These are phyloP conservation scores for Gallinago stenura DNA, from an alignment of 2,797 vertebrate genomes.

Conservation along the genomic window DNA sequence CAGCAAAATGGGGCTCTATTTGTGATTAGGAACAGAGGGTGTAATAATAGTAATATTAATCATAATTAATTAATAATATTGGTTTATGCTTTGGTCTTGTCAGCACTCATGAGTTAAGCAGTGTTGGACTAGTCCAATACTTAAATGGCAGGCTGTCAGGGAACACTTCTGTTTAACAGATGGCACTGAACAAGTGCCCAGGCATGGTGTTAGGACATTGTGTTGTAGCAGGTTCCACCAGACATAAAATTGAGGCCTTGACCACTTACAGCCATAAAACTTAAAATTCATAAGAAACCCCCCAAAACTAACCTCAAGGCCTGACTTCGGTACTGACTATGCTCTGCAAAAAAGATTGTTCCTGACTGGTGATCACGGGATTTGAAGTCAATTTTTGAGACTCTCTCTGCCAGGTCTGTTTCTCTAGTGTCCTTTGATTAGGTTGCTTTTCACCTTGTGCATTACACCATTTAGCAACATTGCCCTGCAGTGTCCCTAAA, in stretches of 20 bases:
- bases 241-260: conserved; percentile 30
- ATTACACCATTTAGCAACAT: background rate
- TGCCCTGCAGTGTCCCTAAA: background rate
- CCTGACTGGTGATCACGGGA: background rate
- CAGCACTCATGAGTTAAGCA: background rate
- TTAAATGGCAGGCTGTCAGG: conserved; percentile 41
- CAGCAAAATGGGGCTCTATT: background rate
- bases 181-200: conserved; percentile 11
- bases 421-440: background rate
- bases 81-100: conserved; percentile 7
- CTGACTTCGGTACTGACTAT: background rate
- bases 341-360: background rate
- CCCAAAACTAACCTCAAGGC: background rate
- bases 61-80: background rate
- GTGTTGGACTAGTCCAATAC: background rate
- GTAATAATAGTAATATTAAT: background rate
- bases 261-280: conserved; percentile 28
- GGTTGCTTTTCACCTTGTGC: background rate
- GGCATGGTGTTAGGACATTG: background rate
- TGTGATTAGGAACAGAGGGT: background rate
- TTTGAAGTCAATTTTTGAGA: background rate
- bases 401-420: background rate
- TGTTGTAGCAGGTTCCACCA: conserved; percentile 3
- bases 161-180: conserved; percentile 53
- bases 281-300: background rate